Base-by-base conservation (phyloP, 1,140 invertebrate species). In the Thaumatotibia leucotreta region DNA sequence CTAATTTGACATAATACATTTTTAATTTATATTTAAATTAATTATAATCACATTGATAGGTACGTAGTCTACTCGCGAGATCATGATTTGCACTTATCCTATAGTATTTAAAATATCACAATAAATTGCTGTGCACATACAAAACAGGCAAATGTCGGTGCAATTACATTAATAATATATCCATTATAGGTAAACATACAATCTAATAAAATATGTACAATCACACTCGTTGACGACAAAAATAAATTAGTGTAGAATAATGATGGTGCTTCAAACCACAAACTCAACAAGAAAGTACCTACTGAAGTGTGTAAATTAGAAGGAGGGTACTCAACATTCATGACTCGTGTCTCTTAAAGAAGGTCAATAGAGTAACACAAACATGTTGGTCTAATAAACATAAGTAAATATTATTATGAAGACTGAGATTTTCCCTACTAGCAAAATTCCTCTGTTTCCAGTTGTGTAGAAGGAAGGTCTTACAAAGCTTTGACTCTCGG, bases 71-170 rank as follows among this genome's bases (percentile, higher is more conserved):
- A 86, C 84, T 78, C 73, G 73, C 72, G 78, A 88, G 82, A 88
- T 85, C 84, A 79, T 88, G 81, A 84, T 83, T 83, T 86, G 86
- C 82, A 76, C 88, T 89, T 91, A 91, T 77, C 74, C 88, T 89
- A 88, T 80, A 86, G 78, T 88, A 86, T 91, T 89, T 86, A 91
- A 89, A 91, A 91, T 91, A 91, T 91, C 87, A 91, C 88, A 89
- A 88, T 91, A 89, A 91, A 91, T 91, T 89, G 84, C 84, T 82
- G 88, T 91, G 88, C 88, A 89, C 82, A 89, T 91, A 91, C 84
- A 86, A 87, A 89, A 91, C 87, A 88, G 88, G 86, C 87, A 89
- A 91, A 91, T 89, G 84, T 91, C 88, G 82, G 88, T 91, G 88
- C 88, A 91, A 84, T 86, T 91, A 89, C 80, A 81, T 85, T 88